Conservation (phyloP, 92 coral and sea anemone genomes). For the Zoanthus sociatus region DNA sequence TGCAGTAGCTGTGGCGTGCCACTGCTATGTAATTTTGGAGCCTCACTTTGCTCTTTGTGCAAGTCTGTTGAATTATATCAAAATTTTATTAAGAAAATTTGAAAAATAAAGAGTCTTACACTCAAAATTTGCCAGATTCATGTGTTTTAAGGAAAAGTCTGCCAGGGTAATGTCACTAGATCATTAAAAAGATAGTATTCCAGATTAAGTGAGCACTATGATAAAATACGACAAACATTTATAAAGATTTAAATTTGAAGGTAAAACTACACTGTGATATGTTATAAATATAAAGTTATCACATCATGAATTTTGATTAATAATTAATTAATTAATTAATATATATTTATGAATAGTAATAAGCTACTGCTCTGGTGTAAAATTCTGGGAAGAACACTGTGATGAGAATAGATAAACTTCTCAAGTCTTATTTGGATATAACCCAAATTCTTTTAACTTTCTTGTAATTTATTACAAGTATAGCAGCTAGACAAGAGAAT, state of each 20-base stretch:
- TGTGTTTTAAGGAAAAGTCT: background rate
- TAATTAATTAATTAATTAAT: background rate
- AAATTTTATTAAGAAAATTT: constrained; percentile 1
- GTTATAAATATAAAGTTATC: background rate
- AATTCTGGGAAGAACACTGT: constrained; percentile 5
- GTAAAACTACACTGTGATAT: background rate
- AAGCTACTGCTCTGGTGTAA: constrained; percentile 6
- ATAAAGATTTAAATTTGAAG: constrained; percentile 1
- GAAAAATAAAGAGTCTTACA: constrained; percentile 1
- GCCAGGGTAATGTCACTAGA: constrained; percentile 6
- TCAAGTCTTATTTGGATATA: background rate
- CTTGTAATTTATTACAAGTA: background rate
- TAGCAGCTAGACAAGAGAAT: background rate
- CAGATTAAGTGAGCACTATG: background rate
- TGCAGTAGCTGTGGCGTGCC: background rate
- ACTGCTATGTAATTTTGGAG: constrained; percentile 7
- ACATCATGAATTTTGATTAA: background rate
- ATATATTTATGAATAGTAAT: constrained; percentile 3
- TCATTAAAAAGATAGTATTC: background rate
- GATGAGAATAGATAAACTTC: background rate
- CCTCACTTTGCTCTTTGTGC: background rate
- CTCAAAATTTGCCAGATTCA: constrained; percentile 7
- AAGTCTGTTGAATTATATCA: constrained; percentile 1
- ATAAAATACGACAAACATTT: background rate
- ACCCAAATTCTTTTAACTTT: constrained; percentile 6